Evolutionary conservation across 2,888 invertebrate species (phyloP).

Genomic region (Atethmia centrago): DNA sequence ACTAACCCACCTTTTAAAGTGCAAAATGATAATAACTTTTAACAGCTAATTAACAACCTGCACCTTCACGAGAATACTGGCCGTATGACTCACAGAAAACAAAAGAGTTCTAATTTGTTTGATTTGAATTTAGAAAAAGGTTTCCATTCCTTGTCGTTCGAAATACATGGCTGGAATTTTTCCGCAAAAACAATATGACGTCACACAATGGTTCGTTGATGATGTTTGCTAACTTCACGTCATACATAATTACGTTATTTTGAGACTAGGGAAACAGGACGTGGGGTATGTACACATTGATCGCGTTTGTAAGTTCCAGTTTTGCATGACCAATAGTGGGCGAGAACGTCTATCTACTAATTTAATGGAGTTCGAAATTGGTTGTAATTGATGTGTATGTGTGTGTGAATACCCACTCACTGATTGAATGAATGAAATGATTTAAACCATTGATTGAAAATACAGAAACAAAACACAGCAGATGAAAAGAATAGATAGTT

Average conservation of each 20-base stretch:
- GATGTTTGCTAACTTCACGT: conserved; percentile 43
- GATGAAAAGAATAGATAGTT: background rate
- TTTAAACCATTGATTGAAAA: background rate
- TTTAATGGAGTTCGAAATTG: conserved; percentile 1
- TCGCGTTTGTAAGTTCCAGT: conserved; percentile 4
- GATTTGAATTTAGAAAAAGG: conserved; percentile 21
- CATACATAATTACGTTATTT: conserved; percentile 11
- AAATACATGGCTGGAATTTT: conserved; percentile 20
- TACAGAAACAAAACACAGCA: background rate
- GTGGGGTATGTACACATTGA: background rate
- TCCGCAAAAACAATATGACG: conserved; percentile 10
- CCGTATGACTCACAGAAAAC: background rate
- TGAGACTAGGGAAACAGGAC: conserved; percentile 1
- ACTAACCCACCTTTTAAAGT: background rate
- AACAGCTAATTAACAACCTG: no score
- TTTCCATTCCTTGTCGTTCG: background rate
- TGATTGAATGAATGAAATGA: background rate
- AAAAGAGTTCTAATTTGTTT: background rate
- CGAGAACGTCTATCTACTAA: background rate
- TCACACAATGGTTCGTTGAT: conserved; percentile 37
- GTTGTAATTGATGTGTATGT: background rate
- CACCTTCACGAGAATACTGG: background rate
- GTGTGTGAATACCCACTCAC: background rate
- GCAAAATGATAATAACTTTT: background rate
- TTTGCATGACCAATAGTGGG: background rate